Base-by-base conservation (phyloP, 2,113 vertebrate genomes). In the Pelmatolapia mariae region DNA sequence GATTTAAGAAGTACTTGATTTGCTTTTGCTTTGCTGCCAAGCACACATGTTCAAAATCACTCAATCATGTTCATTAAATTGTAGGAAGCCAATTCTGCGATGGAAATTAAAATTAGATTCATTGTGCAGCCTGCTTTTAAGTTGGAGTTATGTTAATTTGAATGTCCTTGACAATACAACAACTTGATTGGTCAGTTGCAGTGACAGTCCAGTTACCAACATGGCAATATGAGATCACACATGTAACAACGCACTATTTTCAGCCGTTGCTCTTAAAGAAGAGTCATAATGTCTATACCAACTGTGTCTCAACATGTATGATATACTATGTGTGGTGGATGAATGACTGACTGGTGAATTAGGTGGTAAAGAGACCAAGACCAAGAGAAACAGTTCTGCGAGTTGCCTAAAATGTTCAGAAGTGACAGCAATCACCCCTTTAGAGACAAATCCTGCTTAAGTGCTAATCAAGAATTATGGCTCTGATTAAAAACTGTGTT, bases 391-490 rank as follows among this genome's bases (percentile, higher is more conserved):
- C n/a, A 81, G 71, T 90, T 87, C 47, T 4, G 52, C 8, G 6
- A 87, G 61, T 47, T 45, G 26, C 81, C 82, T 84, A 50, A 90
- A 59, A 84, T 8, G 71, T 40, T 24, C 53, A 84, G 79, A 87
- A 80, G 78, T n/a, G 59, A 89, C 76, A 85, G 89, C 81, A 87
- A 79, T 82, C 68, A 16, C 82, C 66, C 47, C 13, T 86, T 84
- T 83, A 53, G 80, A 89, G 66, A 89, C 83, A 94, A 91, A 93
- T 91, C 84, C 84, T 5, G 54, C 83, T 88, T 76, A 33, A 78
- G 52, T 38, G 83, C 88, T 91, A 85, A 90, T 93, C 85, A 56
- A 36, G 92, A 87, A 93, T 94, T 92, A 92, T 54, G 84, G 76
- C 66, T 83, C 53, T 47, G 85, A 92, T 93, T 93, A 90, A 86